phyloP scores from a whole-genome alignment of 2,888 invertebrate genomes.

The Rhynchonema sp. region DNA sequence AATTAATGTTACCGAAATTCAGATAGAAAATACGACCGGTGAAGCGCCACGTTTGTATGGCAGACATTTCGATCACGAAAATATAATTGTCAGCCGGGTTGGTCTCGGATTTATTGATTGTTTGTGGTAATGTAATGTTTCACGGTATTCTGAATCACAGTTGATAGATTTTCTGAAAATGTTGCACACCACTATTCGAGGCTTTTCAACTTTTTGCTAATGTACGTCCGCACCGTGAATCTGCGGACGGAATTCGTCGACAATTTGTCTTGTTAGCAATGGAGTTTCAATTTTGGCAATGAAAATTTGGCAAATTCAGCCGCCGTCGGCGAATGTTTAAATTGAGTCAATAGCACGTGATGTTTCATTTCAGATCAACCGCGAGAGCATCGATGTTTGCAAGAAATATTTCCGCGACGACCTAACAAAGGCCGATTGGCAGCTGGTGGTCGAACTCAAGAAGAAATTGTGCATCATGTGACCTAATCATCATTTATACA shows the following conservation, averaged over 20 bases:
- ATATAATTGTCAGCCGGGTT: slow-evolving; percentile 66
- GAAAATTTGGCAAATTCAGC: too few relatives aligned
- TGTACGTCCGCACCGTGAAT: too few relatives aligned
- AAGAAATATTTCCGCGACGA: slow-evolving; percentile 98
- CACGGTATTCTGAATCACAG: too few relatives aligned
- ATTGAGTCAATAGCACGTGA: too few relatives aligned
- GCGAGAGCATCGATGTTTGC: slow-evolving; percentile 95
- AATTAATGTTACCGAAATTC: too few relatives aligned
- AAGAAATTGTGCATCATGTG: slow-evolving; percentile 82
- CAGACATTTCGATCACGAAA: slow-evolving; percentile 88
- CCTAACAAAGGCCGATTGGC: slow-evolving; percentile 88
- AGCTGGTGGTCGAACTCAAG: slow-evolving; percentile 91
- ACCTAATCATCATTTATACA: too few relatives aligned
- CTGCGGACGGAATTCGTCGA: too few relatives aligned
- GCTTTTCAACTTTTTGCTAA: too few relatives aligned
- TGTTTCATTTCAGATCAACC: slow-evolving; percentile 63
- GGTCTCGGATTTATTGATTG: background rate
- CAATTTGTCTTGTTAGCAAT: too few relatives aligned
- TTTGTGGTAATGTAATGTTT: background rate
- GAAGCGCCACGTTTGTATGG: slow-evolving; percentile 97
- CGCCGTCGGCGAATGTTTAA: background rate
- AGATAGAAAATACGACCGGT: slow-evolving; percentile 83
- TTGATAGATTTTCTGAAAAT: too few relatives aligned
- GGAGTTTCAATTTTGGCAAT: too few relatives aligned
- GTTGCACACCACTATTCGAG: too few relatives aligned